Base-by-base conservation (phyloP, 1,140 invertebrate genomes). In the Danaus plexippus region DNA sequence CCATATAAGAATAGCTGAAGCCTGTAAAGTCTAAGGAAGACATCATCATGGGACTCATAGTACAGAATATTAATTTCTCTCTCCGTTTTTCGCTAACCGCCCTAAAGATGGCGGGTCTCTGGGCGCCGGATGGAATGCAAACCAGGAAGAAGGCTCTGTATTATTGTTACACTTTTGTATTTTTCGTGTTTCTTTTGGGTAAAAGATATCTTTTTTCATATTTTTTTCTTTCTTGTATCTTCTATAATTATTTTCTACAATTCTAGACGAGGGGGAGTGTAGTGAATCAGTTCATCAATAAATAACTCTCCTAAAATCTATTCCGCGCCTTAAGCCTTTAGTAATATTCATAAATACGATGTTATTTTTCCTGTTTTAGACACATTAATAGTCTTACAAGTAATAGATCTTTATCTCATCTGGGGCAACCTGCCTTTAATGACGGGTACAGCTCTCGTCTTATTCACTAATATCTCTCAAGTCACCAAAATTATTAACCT, bases 401-500 rank as follows among this genome's bases (percentile, higher is more conserved):
- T 77, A 0, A 72, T 82, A 7, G 80, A 87, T 51, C 47, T 88
- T 13, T 76, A 64, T 11, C 49, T 74, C 50, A 79, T 87, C 11
- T 85, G 87, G 85, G 85, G 87, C 0, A 64, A 88, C 54, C 52
- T 88, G 7, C 73, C 77, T 0, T 67, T 82, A 12, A 88, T 88
- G 87, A 87, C 80, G n/a, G 73, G 67, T 4, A 80, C 79, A 0
- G 77, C 85, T 3, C 87, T 85, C 55, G 46, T 88, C 0, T 62
- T 88, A 2, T 81, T 86, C 59, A 88, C 87, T 0, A 88, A 88
- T 61, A 32, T 88, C 47, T 75, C 77, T 0, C 80, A 87, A n/a
- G 63, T 71, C 0, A 55, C 59, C 0, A 88, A 88, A 69, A 74
- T 85, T 46, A 43, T 80, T 10, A 85, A 80, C 41, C 52, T 87